Conservation (phyloP, 2,113 vertebrate species). For the Formicarius rufipectus region DNA sequence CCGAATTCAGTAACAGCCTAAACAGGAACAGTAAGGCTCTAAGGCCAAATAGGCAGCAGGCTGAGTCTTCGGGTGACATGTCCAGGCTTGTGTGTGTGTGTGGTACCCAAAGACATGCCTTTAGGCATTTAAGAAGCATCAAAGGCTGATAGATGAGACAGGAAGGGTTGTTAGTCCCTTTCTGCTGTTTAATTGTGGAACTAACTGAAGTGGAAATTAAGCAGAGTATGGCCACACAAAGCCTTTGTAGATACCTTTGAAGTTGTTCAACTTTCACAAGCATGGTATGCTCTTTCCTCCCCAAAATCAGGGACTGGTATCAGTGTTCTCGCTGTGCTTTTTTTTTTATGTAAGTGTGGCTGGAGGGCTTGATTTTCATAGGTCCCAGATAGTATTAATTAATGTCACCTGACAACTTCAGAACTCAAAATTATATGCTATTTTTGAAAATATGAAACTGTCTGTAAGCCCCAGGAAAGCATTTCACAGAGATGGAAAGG, state of each 20-base stretch:
- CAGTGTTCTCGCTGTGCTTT: background rate
- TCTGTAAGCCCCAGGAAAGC: background rate
- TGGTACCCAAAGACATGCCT: background rate
- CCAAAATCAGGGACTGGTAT: background rate
- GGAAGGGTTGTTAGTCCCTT: rapidly evolving
- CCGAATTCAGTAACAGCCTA: background rate
- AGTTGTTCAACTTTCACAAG: background rate
- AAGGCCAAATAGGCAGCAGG: background rate
- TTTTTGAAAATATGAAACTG: background rate
- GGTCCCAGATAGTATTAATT: background rate
- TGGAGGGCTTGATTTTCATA: background rate
- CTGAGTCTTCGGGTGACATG: background rate
- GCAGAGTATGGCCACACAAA: background rate
- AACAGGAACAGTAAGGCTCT: background rate
- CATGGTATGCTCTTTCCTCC: background rate
- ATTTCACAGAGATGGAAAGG: background rate
- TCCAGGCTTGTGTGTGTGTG: background rate
- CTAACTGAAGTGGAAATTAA: background rate
- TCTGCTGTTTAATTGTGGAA: background rate
- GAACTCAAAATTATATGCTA: background rate
- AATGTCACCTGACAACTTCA: background rate
- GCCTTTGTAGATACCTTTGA: background rate
- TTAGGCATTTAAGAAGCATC: background rate
- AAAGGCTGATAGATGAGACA: background rate
- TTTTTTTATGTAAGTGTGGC: background rate